phyloP scores from a whole-genome alignment of 2,888 invertebrate species.

The Aricia artaxerxes region DNA sequence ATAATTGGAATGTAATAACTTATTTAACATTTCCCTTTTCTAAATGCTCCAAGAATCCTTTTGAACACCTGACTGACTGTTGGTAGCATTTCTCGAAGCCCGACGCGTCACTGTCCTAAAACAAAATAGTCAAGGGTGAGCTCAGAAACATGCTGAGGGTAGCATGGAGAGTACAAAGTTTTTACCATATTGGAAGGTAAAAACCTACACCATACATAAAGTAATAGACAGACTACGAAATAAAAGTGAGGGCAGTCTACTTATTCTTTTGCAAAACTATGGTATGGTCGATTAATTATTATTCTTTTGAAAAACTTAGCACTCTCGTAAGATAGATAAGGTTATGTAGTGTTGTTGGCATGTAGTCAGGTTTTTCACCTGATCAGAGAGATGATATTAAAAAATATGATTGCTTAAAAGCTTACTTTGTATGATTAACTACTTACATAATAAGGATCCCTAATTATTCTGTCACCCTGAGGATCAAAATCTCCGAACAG shows the following conservation, averaged over 20 bases:
- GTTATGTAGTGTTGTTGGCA: no score
- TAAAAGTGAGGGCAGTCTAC: no score
- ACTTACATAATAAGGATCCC: slow-evolving; percentile 95
- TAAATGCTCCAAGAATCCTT: slow-evolving; percentile 64
- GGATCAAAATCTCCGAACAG: slow-evolving; percentile 94
- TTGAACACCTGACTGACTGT: slow-evolving; percentile 69
- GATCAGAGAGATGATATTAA: no score
- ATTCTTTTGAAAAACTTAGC: no score
- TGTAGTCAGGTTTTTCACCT: no score
- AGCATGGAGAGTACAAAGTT: not conserved
- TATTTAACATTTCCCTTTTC: slow-evolving; percentile 46
- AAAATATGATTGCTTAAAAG: no score
- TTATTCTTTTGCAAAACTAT: no score
- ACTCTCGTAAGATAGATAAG: no score
- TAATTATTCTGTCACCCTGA: slow-evolving; percentile 87
- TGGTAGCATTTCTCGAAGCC: slow-evolving; percentile 74
- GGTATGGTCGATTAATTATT: no score
- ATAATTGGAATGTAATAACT: slow-evolving; percentile 13
- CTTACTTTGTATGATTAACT: no score
- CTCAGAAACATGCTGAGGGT: not conserved
- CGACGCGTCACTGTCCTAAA: slow-evolving; percentile 62
- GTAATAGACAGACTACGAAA: no score
- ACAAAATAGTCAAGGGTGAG: slow-evolving; percentile 31
- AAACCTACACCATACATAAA: no score
- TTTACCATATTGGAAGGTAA: not conserved